phyloP scores from a whole-genome alignment of 2,797 vertebrate species.

The Anomalospiza imberbis region DNA sequence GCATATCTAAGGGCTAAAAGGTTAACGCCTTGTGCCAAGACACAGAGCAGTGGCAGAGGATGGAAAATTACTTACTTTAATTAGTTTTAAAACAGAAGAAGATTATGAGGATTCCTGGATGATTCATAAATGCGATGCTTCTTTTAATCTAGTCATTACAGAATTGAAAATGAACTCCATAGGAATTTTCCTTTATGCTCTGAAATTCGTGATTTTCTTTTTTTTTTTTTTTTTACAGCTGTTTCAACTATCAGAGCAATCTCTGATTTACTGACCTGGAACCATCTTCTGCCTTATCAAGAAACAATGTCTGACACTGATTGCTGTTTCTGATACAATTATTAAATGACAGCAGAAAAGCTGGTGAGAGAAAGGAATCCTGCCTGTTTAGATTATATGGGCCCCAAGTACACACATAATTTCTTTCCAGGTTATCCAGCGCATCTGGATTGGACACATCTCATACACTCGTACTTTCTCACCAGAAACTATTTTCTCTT shows the following conservation, averaged over 20 bases:
- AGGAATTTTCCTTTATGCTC: not conserved
- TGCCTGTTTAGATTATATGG: not conserved
- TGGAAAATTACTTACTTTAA: not conserved
- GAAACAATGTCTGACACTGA: not conserved
- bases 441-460: not conserved
- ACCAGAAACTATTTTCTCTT: not conserved
- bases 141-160: not conserved
- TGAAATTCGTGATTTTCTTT: not conserved
- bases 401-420: accelerated
- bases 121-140: not conserved
- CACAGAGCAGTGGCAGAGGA: not conserved
- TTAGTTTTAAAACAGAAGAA: not conserved
- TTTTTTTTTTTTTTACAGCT: not conserved
- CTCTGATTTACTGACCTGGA: not conserved
- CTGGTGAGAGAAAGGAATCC: not conserved
- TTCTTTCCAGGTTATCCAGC: not conserved
- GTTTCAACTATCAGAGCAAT: not conserved
- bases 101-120: not conserved
- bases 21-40: not conserved
- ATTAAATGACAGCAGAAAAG: not conserved
- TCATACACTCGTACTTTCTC: not conserved
- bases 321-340: not conserved
- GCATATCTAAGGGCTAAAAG: not conserved
- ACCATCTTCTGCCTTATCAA: not conserved
- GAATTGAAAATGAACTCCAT: not conserved